Conservation (phyloP, 2,113 vertebrate species). For the Pluvialis apricaria region DNA sequence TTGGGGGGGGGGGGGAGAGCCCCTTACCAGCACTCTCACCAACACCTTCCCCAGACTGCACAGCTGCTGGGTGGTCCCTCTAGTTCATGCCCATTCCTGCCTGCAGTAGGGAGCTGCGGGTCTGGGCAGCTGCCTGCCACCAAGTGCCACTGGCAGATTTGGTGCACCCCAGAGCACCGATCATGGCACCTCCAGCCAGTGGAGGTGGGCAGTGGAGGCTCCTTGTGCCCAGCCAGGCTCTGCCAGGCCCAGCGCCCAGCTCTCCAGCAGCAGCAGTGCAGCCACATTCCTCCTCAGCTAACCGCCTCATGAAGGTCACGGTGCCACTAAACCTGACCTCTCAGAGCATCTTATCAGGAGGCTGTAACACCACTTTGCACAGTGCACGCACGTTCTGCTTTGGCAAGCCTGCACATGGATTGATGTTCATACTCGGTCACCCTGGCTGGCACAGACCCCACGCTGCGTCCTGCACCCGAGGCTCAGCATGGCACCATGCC, state of each 20-base stretch:
- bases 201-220: background rate
- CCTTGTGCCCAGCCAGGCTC: background rate
- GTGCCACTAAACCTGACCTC: background rate
- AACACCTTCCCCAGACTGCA: background rate
- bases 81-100: background rate
- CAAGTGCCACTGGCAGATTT: background rate
- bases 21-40: background rate
- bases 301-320: accelerated
- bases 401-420: background rate
- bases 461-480: accelerated
- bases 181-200: background rate
- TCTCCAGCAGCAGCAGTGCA: background rate
- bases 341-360: background rate
- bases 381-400: background rate
- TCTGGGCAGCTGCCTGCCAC: background rate
- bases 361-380: background rate
- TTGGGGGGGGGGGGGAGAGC: background rate
- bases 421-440: background rate
- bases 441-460: background rate
- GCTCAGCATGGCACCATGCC: accelerated
- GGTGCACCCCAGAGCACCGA: background rate
- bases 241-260: background rate
- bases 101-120: background rate
- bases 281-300: no score
- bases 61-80: background rate